Evolutionary conservation across 1,140 invertebrate species (phyloP), one percentile per base, ranked within the genome.

Genomic region (Adelges cooleyi): DNA sequence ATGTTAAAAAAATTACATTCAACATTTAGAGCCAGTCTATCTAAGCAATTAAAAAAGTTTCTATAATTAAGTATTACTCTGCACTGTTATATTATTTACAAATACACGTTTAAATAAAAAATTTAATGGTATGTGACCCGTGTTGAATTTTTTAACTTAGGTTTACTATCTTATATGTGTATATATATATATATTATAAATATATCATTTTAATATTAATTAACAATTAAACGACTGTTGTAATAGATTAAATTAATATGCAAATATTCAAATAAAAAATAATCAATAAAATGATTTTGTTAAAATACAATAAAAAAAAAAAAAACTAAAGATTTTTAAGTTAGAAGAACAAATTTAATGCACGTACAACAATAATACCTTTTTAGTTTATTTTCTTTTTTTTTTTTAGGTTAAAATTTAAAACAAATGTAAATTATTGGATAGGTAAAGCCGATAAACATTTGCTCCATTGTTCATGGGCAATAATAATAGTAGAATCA

Each of bases 371-470:
- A 59, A 62, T 59, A 29, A 46, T 29, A 42, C 23, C 20, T 8
- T 29, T 29, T 62, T 62, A 62, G 56, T 62, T 62, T n/a, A n/a
- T n/a, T n/a, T n/a, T n/a, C n/a, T n/a, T n/a, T n/a, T n/a, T n/a
- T n/a, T n/a, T n/a, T 33, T 48, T 62, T 25, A 46, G 23, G 42
- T 62, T 62, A 62, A 46, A 48, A 62, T 42, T 62, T 62, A 62
- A 48, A 62, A 25, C 56, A 10, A n/a, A 59, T 44, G 5, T 62
- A 59, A 46, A 62, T 33, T 48, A 62, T 20, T 46, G 46, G 33
- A 42, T 62, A 62, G 56, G 56, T 46, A 46, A 48, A 62, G 29
- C 42, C 17, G 9, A 27, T 29, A 29, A 44, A 62, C 56, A 48
- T 33, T n/a, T 33, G 27, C 27, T 18, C 0, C 1, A 18, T 3